Evolutionary conservation across 2,113 vertebrate genomes (phyloP).

Genomic region (Hepsetus odoe): DNA sequence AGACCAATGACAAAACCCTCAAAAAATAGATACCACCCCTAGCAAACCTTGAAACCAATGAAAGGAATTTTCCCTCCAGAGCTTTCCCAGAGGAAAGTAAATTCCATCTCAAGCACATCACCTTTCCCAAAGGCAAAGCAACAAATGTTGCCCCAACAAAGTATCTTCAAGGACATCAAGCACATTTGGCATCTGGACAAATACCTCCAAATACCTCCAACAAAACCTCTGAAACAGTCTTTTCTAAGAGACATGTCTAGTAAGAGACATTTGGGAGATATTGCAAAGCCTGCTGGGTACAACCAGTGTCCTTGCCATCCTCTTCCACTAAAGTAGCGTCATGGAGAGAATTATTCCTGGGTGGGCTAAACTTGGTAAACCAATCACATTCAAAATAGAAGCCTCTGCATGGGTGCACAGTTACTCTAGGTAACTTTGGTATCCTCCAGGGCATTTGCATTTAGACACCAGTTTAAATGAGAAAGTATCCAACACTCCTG

Average conservation of each 20-base stretch:
- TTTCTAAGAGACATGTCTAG: conserved; percentile 27
- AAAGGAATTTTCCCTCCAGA: no score
- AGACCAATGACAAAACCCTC: no score
- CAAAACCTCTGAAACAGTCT: conserved; percentile 15
- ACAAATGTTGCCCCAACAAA: background rate
- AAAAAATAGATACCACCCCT: no score
- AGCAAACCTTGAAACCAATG: no score
- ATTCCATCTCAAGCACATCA: background rate
- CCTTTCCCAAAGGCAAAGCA: background rate
- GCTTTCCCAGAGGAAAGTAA: background rate
- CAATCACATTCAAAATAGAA: conserved; percentile 8
- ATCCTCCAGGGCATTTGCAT: background rate
- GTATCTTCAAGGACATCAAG: background rate
- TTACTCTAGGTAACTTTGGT: background rate
- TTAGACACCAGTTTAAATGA: background rate
- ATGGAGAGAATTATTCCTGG: background rate
- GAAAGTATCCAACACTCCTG: background rate
- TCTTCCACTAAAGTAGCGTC: conserved; percentile 14
- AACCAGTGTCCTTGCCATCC: background rate
- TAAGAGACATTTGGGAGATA: conserved; percentile 6
- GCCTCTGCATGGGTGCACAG: background rate
- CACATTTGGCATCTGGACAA: conserved; percentile 6
- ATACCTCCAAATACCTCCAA: conserved; percentile 19
- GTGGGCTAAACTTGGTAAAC: background rate
- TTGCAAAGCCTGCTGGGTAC: background rate